These are phyloP conservation scores for Cynocephalus volans DNA, from an alignment of 2,113 vertebrate genomes.

Conservation along the genomic window DNA sequence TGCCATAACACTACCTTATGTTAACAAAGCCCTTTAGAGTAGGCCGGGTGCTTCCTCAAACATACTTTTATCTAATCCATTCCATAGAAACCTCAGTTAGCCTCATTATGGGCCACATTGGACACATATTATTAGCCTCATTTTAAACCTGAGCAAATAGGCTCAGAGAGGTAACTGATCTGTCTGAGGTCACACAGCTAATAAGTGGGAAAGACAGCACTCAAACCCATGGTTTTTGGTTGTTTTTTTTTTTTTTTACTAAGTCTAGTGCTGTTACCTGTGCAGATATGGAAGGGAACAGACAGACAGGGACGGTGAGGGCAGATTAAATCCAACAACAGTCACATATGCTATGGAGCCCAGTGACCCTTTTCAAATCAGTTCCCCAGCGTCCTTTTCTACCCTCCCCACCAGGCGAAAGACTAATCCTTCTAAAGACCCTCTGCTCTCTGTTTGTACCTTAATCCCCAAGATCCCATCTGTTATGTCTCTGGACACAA, in stretches of 20 bases:
- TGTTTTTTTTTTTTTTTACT: background rate
- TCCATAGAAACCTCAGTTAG: background rate
- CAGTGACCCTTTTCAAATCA: constrained; percentile 63
- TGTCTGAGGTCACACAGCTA: background rate
- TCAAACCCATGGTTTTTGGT: background rate
- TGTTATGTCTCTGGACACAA: constrained; percentile 75
- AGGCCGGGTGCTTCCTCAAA: background rate
- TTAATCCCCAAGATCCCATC: constrained; percentile 78
- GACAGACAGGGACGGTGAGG: background rate
- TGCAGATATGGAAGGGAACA: background rate
- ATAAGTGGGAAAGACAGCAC: background rate
- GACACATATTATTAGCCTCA: background rate
- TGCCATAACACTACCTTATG: fast-evolving
- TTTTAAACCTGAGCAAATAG: constrained; percentile 53
- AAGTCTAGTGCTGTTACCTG: background rate
- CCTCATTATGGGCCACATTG: background rate
- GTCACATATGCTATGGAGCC: constrained; percentile 53
- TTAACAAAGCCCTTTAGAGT: background rate
- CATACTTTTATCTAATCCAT: background rate
- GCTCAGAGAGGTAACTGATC: constrained; percentile 23
- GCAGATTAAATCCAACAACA: background rate
- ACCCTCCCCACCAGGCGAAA: constrained; percentile 34
- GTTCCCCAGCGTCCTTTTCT: constrained; percentile 42
- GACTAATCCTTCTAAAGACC: constrained; percentile 78
- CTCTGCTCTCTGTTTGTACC: constrained; percentile 71